Conservation (phyloP, 2,113 vertebrate species). For the Arvicanthis niloticus region DNA sequence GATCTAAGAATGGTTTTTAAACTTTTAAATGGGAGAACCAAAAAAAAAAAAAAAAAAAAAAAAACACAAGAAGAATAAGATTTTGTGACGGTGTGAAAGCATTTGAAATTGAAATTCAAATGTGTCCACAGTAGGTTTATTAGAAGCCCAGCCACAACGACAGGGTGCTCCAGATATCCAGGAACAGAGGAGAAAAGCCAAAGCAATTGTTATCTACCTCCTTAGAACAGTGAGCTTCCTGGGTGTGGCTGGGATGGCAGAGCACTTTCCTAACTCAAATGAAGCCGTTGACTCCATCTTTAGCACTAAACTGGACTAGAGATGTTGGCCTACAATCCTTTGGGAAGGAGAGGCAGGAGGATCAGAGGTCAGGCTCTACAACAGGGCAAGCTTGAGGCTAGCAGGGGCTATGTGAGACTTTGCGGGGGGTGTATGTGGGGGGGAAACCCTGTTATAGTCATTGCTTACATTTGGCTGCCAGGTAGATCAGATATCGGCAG, state of each 20-base stretch:
- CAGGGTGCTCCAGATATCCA: not conserved
- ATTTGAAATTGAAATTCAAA: not conserved
- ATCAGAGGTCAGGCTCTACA: too few relatives aligned
- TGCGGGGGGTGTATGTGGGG: too few relatives aligned
- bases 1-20: not conserved
- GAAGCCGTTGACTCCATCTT: not conserved
- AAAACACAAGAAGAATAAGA: slow-evolving; percentile 19
- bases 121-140: not conserved
- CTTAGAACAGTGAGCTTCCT: not conserved
- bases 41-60: not conserved
- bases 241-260: too few relatives aligned
- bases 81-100: not conserved
- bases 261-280: too few relatives aligned
- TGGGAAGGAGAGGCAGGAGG: not conserved
- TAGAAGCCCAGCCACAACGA: not conserved
- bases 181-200: not conserved
- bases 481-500: not conserved
- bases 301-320: not conserved
- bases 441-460: not conserved
- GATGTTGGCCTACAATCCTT: not conserved
- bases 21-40: not conserved
- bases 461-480: not conserved
- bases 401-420: not conserved
- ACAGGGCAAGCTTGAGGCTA: not conserved
- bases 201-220: not conserved